Evolutionary conservation across 2,797 vertebrate genomes (phyloP).

Genomic region (Myotis pilosus): DNA sequence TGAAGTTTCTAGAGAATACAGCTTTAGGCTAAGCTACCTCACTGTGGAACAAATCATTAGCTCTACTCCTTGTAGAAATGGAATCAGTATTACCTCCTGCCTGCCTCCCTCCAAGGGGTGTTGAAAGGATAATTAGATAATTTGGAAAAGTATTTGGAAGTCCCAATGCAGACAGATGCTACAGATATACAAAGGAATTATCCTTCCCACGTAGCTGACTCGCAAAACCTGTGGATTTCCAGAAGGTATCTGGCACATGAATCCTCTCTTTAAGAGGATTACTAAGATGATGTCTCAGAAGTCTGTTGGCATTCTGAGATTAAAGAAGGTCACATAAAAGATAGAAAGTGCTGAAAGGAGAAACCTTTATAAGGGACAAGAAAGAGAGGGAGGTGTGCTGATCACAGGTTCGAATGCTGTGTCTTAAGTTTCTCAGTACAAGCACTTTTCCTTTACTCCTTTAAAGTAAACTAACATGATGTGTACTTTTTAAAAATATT

Average conservation of each 20-base stretch:
- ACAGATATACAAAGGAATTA: conserved; percentile 11
- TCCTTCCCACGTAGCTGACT: neutral
- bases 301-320: conserved; percentile 41
- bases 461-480: neutral
- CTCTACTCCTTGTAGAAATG: conserved; percentile 13
- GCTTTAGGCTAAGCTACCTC: neutral
- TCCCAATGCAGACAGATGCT: neutral
- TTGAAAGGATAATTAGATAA: conserved; percentile 56
- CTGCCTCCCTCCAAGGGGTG: conserved; percentile 13
- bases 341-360: neutral
- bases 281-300: conserved; percentile 52
- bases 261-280: conserved; percentile 55
- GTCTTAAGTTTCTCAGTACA: neutral
- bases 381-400: neutral
- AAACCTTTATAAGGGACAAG: neutral
- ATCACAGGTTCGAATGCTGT: neutral
- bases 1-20: conserved; percentile 8
- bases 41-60: conserved; percentile 16
- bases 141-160: conserved; percentile 28
- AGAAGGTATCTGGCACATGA: neutral
- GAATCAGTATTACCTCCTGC: neutral
- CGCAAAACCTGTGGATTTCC: conserved; percentile 23
- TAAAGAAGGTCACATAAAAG: conserved; percentile 50
- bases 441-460: neutral
- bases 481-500: neutral